Conservation (phyloP, 2,113 vertebrate genomes). For the Platysternon megacephalum region DNA sequence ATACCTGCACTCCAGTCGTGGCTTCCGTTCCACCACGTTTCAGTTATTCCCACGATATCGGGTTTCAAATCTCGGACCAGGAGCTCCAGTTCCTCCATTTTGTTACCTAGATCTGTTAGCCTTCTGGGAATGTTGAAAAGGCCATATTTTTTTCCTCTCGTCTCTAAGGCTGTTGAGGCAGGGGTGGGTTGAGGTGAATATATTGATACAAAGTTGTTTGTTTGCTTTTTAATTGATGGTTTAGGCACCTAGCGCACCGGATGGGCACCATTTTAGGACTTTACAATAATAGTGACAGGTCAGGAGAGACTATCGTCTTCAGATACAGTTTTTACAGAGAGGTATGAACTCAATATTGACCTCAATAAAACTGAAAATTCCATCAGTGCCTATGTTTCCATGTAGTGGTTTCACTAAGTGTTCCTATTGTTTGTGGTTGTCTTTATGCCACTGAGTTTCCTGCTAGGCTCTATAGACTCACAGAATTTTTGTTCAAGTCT, state of each 20-base stretch:
- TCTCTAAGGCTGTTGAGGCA: neutral
- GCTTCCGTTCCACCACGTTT: too few relatives aligned
- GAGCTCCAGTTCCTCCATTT: too few relatives aligned
- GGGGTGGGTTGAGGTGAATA: neutral
- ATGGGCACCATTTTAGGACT: constrained; percentile 27
- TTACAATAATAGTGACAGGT: constrained; percentile 11
- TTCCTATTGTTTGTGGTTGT: constrained; percentile 44
- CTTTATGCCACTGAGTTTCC: constrained; percentile 43
- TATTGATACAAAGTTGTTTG: neutral
- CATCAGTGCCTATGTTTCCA: constrained; percentile 48
- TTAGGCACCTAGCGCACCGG: neutral
- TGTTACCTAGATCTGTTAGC: too few relatives aligned
- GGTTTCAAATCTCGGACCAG: too few relatives aligned
- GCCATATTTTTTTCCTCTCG: neutral
- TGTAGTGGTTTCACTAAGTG: constrained; percentile 68
- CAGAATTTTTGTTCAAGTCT: constrained; percentile 17
- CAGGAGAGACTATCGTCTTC: neutral
- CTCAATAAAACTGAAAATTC: constrained; percentile 64
- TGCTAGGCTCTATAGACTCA: constrained; percentile 34
- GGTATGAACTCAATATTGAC: constrained; percentile 7
- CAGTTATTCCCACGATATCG: too few relatives aligned
- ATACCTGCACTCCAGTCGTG: too few relatives aligned
- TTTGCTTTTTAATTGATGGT: neutral
- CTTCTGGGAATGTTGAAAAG: neutral
- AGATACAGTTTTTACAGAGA: constrained; percentile 17